Percentiles rank a stretch among this genome's conserved stretches.
Conservation (phyloP, 2,113 vertebrate genomes). For the Balaeniceps rex region DNA sequence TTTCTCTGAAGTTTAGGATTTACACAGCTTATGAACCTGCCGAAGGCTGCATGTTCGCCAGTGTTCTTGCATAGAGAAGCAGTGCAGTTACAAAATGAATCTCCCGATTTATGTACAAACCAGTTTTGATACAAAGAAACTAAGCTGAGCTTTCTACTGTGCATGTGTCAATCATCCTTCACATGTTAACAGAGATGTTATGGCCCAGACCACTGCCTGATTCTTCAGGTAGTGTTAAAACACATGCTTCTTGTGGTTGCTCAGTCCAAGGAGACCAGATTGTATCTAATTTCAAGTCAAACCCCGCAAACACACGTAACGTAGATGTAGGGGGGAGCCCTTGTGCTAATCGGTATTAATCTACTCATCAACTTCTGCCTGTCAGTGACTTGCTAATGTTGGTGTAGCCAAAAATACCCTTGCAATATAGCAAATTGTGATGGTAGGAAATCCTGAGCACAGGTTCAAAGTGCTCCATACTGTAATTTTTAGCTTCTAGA, state of each 20-base stretch:
- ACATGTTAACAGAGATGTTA: neutral
- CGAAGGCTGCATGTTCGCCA: neutral
- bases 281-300: neutral
- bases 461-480: neutral
- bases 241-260: neutral
- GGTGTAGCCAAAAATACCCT: neutral
- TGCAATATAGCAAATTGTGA: neutral
- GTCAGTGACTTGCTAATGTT: neutral
- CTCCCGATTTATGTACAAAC: neutral
- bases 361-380: neutral
- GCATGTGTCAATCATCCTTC: rapidly evolving
- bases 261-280: neutral
- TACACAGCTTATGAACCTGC: neutral
- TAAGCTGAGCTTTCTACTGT: neutral
- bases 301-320: neutral
- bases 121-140: neutral
- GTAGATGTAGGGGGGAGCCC: rapidly evolving
- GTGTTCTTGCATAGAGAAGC: neutral
- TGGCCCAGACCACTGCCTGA: neutral
- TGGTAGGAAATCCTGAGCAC: neutral
- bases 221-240: neutral
- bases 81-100: neutral
- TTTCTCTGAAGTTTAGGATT: neutral
- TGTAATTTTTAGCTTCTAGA: neutral
- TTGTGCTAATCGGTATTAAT: neutral